Evolutionary conservation across 2,797 vertebrate genomes (phyloP).

Genomic region (Xenops minutus): DNA sequence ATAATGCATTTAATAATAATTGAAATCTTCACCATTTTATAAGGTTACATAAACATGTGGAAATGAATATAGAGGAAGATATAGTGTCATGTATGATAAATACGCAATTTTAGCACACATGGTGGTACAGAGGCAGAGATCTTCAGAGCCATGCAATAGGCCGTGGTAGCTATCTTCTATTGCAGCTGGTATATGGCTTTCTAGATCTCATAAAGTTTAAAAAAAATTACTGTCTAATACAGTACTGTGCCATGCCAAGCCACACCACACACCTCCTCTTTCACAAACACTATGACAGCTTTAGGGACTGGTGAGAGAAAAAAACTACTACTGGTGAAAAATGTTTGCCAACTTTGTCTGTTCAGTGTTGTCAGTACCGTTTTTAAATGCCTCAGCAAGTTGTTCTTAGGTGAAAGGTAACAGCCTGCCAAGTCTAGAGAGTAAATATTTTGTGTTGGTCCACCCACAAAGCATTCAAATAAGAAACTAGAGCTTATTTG

Average conservation of each 20-base stretch:
- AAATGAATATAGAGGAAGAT: neutral
- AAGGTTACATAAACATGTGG: neutral
- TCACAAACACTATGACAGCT: neutral
- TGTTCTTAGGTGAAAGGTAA: conserved; percentile 12
- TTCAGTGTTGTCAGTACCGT: neutral
- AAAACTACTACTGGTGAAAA: neutral
- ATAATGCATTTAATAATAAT: neutral
- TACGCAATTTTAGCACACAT: neutral
- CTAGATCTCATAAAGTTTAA: neutral
- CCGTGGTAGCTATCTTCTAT: neutral
- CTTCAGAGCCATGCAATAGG: neutral
- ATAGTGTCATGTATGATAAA: neutral
- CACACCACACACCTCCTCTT: neutral
- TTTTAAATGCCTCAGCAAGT: conserved; percentile 21
- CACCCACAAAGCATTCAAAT: neutral
- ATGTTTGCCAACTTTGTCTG: neutral
- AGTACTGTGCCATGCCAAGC: neutral
- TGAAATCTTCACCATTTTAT: neutral
- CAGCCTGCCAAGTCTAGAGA: neutral
- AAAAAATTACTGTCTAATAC: neutral
- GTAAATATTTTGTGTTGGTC: conserved; percentile 22
- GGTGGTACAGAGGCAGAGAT: neutral
- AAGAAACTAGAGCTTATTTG: neutral
- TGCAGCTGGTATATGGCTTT: neutral
- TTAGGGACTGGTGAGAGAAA: neutral